These are phyloP conservation scores for Scaptomyza caliginosa DNA, from an alignment of 2,888 invertebrate genomes.

Conservation along the genomic window DNA sequence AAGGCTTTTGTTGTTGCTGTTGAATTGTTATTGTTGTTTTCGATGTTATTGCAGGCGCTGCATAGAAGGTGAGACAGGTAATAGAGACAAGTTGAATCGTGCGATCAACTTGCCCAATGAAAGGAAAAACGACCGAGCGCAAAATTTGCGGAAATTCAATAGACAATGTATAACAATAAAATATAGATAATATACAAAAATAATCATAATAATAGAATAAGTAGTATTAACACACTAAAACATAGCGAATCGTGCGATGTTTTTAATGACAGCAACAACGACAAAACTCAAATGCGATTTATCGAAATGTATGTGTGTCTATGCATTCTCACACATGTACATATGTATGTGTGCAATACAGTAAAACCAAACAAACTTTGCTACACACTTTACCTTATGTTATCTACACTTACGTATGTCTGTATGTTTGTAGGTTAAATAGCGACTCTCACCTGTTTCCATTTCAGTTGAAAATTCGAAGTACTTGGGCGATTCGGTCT, in stretches of 20 bases:
- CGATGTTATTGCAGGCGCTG: conserved; percentile 9
- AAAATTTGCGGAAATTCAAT: conserved; percentile 49
- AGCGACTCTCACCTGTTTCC: conserved; percentile 80
- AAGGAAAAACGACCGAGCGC: conserved; percentile 43
- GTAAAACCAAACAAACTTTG: background rate
- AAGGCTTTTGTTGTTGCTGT: conserved; percentile 7
- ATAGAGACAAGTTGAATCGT: conserved; percentile 36
- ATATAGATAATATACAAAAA: background rate
- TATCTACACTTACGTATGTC: no score
- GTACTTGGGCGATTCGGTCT: conserved; percentile 81
- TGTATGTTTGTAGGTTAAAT: conserved; percentile 2
- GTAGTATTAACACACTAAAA: background rate
- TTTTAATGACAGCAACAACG: conserved; percentile 38
- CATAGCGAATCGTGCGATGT: conserved; percentile 26
- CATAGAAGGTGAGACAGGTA: conserved; percentile 53
- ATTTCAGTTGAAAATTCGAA: conserved; percentile 80
- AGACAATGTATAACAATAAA: conserved; percentile 8
- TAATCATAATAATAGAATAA: background rate
- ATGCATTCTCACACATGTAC: background rate
- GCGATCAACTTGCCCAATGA: conserved; percentile 52
- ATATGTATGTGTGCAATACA: no score
- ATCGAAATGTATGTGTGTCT: background rate
- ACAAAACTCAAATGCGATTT: conserved; percentile 27
- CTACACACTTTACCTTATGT: background rate
- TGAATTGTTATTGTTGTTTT: conserved; percentile 6